phyloP scores from a whole-genome alignment of 2,888 invertebrate genomes.

The Scaptomyza caliginosa region DNA sequence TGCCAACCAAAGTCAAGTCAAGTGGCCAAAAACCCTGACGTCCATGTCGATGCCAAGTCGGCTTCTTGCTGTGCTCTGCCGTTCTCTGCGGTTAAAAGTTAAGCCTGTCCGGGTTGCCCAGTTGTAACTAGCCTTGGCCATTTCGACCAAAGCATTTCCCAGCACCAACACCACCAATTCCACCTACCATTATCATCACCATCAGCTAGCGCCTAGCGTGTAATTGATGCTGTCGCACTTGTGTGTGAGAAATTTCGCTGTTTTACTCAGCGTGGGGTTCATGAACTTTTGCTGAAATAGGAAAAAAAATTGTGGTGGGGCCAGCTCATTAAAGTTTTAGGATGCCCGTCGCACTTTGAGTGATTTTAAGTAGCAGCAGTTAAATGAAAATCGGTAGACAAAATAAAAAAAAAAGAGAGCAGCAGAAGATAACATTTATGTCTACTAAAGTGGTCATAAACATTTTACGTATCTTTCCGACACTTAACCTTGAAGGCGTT shows the following conservation, averaged over 20 bases:
- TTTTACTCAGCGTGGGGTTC: slow-evolving; percentile 44
- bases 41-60: slow-evolving; percentile 63
- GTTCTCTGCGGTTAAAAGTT: slow-evolving; percentile 71
- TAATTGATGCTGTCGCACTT: slow-evolving; percentile 66
- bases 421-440: slow-evolving; percentile 55
- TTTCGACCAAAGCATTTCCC: slow-evolving; percentile 11
- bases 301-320: too few species aligned
- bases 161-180: neutral
- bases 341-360: slow-evolving; percentile 48
- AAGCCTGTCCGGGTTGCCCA: slow-evolving; percentile 57
- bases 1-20: slow-evolving; percentile 56
- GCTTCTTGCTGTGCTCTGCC: slow-evolving; percentile 35
- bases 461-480: slow-evolving; percentile 34
- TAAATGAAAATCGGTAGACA: slow-evolving; percentile 60
- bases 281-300: slow-evolving; percentile 64
- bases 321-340: slow-evolving; percentile 61
- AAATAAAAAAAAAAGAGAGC: slow-evolving; percentile 21
- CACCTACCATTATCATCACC: slow-evolving; percentile 23
- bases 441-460: slow-evolving; percentile 55
- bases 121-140: slow-evolving; percentile 52
- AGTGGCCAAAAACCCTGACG: slow-evolving; percentile 65
- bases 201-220: slow-evolving; percentile 53
- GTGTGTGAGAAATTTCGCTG: slow-evolving; percentile 46
- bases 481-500: slow-evolving; percentile 34
- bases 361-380: slow-evolving; percentile 55